phyloP scores from a whole-genome alignment of 2,888 invertebrate genomes.

The Protodeltote pygarga region DNA sequence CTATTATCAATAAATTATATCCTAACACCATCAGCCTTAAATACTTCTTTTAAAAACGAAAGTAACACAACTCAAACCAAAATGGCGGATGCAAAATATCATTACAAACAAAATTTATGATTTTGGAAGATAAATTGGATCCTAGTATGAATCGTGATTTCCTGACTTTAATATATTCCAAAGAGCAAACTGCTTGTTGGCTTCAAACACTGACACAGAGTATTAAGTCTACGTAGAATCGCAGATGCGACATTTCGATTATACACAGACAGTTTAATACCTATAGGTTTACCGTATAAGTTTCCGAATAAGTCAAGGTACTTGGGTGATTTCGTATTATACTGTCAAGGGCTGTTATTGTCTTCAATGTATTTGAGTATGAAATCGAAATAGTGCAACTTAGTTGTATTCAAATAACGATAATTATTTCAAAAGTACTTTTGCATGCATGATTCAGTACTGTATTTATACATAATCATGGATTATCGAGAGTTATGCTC shows the following conservation, averaged over 20 bases:
- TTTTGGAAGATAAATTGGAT: slow-evolving; percentile 84
- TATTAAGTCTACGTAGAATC: slow-evolving; percentile 57
- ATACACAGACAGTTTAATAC: slow-evolving; percentile 24
- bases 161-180: slow-evolving; percentile 84
- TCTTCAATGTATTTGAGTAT: slow-evolving; percentile 6
- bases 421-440: slow-evolving; percentile 3
- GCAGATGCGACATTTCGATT: slow-evolving; percentile 59
- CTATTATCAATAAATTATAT: too few species aligned
- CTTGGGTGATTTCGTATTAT: slow-evolving; percentile 20
- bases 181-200: slow-evolving; percentile 61
- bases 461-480: slow-evolving; percentile 30
- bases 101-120: slow-evolving; percentile 81
- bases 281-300: too few species aligned
- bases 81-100: slow-evolving; percentile 78
- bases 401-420: neutral
- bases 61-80: slow-evolving; percentile 51
- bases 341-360: slow-evolving; percentile 22
- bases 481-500: slow-evolving; percentile 28
- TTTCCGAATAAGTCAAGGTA: slow-evolving; percentile 18
- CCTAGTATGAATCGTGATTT: slow-evolving; percentile 80
- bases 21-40: slow-evolving; percentile 1
- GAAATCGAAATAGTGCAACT: neutral
- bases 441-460: slow-evolving; percentile 12
- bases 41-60: slow-evolving; percentile 12
- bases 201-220: slow-evolving; percentile 76